These are phyloP conservation scores for Naso thynnoides DNA, from an alignment of 2,797 vertebrate genomes.

Conservation along the genomic window DNA sequence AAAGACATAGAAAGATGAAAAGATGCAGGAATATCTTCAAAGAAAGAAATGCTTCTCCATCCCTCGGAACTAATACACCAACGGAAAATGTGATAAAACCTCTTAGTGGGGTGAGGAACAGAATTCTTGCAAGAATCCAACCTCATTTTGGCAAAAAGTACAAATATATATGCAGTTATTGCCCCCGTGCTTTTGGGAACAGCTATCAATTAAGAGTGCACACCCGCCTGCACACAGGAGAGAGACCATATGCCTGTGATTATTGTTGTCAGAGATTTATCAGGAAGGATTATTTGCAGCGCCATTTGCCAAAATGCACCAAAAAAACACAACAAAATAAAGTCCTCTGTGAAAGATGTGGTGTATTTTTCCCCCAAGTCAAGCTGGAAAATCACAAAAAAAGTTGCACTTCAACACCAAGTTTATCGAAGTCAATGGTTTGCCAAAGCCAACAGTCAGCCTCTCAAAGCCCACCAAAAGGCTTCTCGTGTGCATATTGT, in stretches of 20 bases:
- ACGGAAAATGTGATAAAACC: slow-evolving; percentile 38
- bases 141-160: slow-evolving; percentile 72
- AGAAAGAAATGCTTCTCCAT: slow-evolving; percentile 14
- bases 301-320: slow-evolving; percentile 80
- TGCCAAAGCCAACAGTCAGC: slow-evolving; percentile 33
- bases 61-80: slow-evolving; percentile 16
- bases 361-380: slow-evolving; percentile 67
- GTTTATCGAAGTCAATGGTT: slow-evolving; percentile 25
- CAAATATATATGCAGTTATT: slow-evolving; percentile 79
- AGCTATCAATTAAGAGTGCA: slow-evolving; percentile 74
- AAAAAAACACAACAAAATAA: slow-evolving; percentile 32
- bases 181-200: slow-evolving; percentile 80
- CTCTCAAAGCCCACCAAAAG: slow-evolving; percentile 61
- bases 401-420: slow-evolving; percentile 52
- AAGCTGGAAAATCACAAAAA: slow-evolving; percentile 74
- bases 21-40: slow-evolving; percentile 62
- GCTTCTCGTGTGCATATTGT: slow-evolving; percentile 86
- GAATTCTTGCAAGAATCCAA: slow-evolving; percentile 73
- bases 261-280: slow-evolving; percentile 84
- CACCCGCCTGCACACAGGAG: slow-evolving; percentile 84
- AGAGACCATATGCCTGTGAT: slow-evolving; percentile 82
- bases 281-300: slow-evolving; percentile 83
- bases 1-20: slow-evolving; percentile 61
- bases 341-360: slow-evolving; percentile 80
- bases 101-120: slow-evolving; percentile 50